Evolutionary conservation across 2,888 invertebrate species (phyloP), one percentile per base, ranked within the genome.

Genomic region (Tetropium fuscum): DNA sequence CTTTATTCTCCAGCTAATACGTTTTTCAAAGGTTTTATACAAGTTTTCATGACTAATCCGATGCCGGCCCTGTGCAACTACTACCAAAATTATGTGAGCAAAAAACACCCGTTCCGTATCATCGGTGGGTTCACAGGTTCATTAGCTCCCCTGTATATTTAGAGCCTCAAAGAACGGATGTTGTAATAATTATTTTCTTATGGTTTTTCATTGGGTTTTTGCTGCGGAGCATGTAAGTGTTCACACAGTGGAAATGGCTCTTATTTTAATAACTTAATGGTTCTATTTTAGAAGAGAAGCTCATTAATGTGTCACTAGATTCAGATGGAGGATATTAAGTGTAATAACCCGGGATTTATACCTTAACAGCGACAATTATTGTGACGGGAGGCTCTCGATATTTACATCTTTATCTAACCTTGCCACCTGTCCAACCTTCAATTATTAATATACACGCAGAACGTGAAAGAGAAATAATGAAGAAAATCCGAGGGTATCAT

Each of bases 111-210:
- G 70, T 70, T 68, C 68, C 68, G 64, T 68, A 64, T 64, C 68
- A 70, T 70, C 67, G 70, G 66, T 48, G 63, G 58, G 62, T 58
- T 64, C 57, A 57, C 60, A 66, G 64, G 64, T 66, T 64, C 66
- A 64, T 66, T 66, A 66, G 61, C 66, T 64, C 44, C 49, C 38
- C 57, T 19, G 49, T 54, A 55, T 34, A 48, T 25, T 48, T 36
- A 48, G 22, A 48, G 20, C 15, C 20, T 32, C 36, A 22, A 5
- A 8, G 38, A 48, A 32, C 48, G 48, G 48, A 48, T 48, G 48
- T 36, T 13, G 36, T 36, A 34, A 16, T 44, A 44, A 47, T 48
- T 48, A 48, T 48, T 36, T 36, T 36, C 48, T 48, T 48, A 48
- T 36, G 41, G 11, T 20, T 43, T 43, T 43, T 40, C 22, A 20